Conservation (phyloP, 2,888 invertebrate genomes). For the Phaedon cochleariae region DNA sequence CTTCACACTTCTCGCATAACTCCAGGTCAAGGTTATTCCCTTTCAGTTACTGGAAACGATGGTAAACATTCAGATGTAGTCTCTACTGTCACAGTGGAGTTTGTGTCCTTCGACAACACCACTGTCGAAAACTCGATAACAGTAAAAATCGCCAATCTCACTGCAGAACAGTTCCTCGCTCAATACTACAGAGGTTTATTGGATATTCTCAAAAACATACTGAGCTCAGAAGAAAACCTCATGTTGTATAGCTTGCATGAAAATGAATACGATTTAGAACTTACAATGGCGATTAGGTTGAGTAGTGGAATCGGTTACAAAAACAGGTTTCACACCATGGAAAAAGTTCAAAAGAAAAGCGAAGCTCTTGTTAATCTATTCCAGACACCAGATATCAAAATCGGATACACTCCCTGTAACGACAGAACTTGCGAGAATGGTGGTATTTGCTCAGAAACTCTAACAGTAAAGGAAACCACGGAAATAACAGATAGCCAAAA, state of each 20-base stretch:
- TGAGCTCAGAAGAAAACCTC: conserved; percentile 71
- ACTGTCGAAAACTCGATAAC: conserved; percentile 87
- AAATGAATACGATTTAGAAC: conserved; percentile 71
- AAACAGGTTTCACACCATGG: conserved; percentile 71
- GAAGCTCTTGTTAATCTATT: conserved; percentile 71
- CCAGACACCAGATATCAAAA: conserved; percentile 68
- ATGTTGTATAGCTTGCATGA: conserved; percentile 80
- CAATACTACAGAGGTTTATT: conserved; percentile 78
- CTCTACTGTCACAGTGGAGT: conserved; percentile 87
- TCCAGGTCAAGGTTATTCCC: conserved; percentile 76
- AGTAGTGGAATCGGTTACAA: conserved; percentile 68
- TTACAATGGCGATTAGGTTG: conserved; percentile 72
- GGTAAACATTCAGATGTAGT: conserved; percentile 86
- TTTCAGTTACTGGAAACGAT: conserved; percentile 88
- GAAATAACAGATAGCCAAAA: conserved; percentile 83
- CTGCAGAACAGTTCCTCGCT: conserved; percentile 78
- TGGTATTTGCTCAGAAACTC: conserved; percentile 77
- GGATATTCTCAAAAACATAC: conserved; percentile 73
- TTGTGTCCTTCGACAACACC: conserved; percentile 79
- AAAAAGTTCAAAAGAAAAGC: conserved; percentile 72
- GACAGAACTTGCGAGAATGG: conserved; percentile 79
- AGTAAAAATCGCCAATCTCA: conserved; percentile 76
- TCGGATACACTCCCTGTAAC: conserved; percentile 84
- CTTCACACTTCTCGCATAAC: conserved; percentile 78
- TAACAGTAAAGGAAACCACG: conserved; percentile 73